Conservation (phyloP, 2,113 vertebrate genomes). For the Empidonax alnorum region DNA sequence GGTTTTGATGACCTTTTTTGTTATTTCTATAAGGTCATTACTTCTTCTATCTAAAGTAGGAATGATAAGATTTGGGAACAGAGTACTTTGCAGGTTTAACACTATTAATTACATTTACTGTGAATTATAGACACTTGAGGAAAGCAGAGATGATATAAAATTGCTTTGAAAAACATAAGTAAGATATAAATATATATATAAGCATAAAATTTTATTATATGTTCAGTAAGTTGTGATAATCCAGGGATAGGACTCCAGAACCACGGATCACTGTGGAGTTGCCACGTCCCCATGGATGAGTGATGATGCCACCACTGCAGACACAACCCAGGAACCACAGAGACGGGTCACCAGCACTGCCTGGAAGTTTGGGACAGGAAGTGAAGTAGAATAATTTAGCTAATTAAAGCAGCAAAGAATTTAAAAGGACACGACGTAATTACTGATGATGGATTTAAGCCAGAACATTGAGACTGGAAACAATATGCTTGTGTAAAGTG, state of each 20-base stretch:
- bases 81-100: neutral
- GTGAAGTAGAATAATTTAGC: conserved; percentile 15
- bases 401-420: conserved; percentile 33
- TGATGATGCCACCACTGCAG: neutral
- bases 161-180: neutral
- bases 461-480: conserved; percentile 55
- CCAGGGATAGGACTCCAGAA: neutral
- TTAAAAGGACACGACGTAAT: conserved; percentile 40
- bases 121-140: neutral
- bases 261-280: neutral
- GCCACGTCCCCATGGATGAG: neutral
- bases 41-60: neutral
- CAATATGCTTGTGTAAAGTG: conserved; percentile 53
- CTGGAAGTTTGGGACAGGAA: neutral
- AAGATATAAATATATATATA: neutral
- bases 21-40: neutral
- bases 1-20: neutral
- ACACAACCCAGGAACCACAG: neutral
- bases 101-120: neutral
- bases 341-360: neutral
- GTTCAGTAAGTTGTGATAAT: neutral
- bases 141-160: neutral
- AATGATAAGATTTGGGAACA: neutral
- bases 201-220: neutral
- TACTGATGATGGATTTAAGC: conserved; percentile 61